These are phyloP conservation scores for Sminthurinus aureus DNA, from an alignment of 2,888 invertebrate species.

Conservation along the genomic window DNA sequence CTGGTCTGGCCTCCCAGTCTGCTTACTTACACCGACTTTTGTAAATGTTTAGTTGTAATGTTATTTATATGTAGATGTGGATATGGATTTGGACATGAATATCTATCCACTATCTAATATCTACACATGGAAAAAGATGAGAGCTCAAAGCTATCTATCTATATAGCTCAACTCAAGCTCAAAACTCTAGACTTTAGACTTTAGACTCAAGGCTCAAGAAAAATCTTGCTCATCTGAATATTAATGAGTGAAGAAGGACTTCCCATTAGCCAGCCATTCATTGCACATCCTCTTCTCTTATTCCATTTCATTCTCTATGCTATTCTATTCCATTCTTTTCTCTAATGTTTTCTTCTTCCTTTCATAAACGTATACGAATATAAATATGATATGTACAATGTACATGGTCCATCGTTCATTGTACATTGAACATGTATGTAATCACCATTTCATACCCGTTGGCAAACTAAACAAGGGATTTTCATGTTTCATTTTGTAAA, in stretches of 20 bases:
- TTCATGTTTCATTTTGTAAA: conserved; percentile 24
- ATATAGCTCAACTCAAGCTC: too few relatives aligned
- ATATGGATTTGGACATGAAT: neutral
- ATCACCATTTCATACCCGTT: conserved; percentile 19
- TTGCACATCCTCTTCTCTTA: conserved; percentile 5
- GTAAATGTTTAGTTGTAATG: neutral
- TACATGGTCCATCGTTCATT: too few relatives aligned
- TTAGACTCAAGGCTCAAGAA: neutral
- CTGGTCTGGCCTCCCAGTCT: neutral
- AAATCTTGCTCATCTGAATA: conserved; percentile 45
- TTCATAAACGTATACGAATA: too few relatives aligned
- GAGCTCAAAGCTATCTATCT: too few relatives aligned
- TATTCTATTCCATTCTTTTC: too few relatives aligned
- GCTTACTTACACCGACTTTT: neutral
- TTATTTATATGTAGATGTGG: neutral
- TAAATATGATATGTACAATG: too few relatives aligned
- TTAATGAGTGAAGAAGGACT: conserved; percentile 45
- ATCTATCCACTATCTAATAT: neutral
- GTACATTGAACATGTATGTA: too few relatives aligned
- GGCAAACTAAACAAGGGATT: conserved; percentile 36
- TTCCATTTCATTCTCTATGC: too few relatives aligned
- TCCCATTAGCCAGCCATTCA: conserved; percentile 41
- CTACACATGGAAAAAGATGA: neutral
- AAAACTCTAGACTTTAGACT: neutral
- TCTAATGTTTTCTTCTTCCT: too few relatives aligned